A percentile compares a stretch with the other conserved stretches of the same genome.
phyloP scores from a whole-genome alignment of 2,113 vertebrate species.

The Nerophis lumbriciformis region DNA sequence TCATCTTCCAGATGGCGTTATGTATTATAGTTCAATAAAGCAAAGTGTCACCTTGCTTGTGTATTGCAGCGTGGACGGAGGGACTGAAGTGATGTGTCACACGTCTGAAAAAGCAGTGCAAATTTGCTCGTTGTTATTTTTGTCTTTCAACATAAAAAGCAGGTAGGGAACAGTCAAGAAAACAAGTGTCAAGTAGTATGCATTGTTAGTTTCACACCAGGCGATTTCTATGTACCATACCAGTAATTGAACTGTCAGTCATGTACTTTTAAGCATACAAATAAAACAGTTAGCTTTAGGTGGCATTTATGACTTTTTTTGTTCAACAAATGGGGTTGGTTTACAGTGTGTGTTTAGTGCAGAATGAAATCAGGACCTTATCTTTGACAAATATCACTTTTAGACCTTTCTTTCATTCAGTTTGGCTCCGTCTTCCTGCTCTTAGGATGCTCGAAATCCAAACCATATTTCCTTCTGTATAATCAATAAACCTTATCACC shows the following conservation, averaged over 20 bases:
- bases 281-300: background rate
- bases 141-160: background rate
- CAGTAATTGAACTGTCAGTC: background rate
- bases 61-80: background rate
- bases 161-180: background rate
- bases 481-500: conserved; percentile 25
- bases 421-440: background rate
- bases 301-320: background rate
- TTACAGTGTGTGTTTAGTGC: too few relatives aligned
- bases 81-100: background rate
- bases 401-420: background rate
- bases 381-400: background rate
- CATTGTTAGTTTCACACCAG: background rate
- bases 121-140: background rate
- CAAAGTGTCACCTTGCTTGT: background rate
- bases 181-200: background rate
- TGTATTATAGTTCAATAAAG: background rate
- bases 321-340: too few relatives aligned
- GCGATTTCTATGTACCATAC: background rate
- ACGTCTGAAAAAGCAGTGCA: background rate
- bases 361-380: background rate
- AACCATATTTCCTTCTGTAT: conserved; percentile 10
- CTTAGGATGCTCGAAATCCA: background rate
- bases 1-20: background rate
- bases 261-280: background rate